Evolutionary conservation across 2,888 invertebrate species (phyloP).

Genomic region (Acronicta aceris): DNA sequence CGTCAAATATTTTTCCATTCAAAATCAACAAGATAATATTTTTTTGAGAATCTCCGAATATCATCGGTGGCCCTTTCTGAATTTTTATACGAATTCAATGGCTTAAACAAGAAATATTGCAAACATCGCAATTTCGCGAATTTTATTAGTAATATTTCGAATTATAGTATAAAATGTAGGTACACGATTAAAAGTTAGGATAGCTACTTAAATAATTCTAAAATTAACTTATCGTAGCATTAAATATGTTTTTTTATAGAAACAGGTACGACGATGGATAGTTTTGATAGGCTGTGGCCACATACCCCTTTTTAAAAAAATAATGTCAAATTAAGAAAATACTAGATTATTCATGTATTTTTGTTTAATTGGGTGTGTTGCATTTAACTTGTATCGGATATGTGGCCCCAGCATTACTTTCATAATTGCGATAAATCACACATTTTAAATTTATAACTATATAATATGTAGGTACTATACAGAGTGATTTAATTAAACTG

Average conservation of each 20-base stretch:
- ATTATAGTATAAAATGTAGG: conserved; percentile 27
- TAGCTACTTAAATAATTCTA: conserved; percentile 26
- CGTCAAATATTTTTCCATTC: too few relatives aligned
- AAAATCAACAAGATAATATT: too few relatives aligned
- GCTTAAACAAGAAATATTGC: conserved; percentile 18
- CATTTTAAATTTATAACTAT: not conserved
- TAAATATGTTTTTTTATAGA: conserved; percentile 45
- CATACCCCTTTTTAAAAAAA: conserved; percentile 1
- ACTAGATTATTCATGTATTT: not conserved
- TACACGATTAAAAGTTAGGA: conserved; percentile 33
- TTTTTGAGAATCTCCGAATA: too few relatives aligned
- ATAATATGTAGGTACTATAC: too few relatives aligned
- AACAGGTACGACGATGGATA: conserved; percentile 60
- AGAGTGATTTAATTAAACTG: too few relatives aligned
- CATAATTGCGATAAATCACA: conserved; percentile 17
- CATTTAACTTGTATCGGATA: conserved; percentile 7
- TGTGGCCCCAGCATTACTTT: conserved; percentile 19
- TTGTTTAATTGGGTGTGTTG: conserved; percentile 38
- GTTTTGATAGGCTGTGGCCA: conserved; percentile 15
- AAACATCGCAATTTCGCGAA: conserved; percentile 21
- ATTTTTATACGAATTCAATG: not conserved
- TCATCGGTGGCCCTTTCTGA: too few relatives aligned
- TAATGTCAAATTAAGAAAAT: not conserved
- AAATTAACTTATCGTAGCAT: conserved; percentile 31
- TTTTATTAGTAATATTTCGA: conserved; percentile 28